Evolutionary conservation across 2,113 vertebrate species (phyloP).

Genomic region (Dissostichus mawsoni): DNA sequence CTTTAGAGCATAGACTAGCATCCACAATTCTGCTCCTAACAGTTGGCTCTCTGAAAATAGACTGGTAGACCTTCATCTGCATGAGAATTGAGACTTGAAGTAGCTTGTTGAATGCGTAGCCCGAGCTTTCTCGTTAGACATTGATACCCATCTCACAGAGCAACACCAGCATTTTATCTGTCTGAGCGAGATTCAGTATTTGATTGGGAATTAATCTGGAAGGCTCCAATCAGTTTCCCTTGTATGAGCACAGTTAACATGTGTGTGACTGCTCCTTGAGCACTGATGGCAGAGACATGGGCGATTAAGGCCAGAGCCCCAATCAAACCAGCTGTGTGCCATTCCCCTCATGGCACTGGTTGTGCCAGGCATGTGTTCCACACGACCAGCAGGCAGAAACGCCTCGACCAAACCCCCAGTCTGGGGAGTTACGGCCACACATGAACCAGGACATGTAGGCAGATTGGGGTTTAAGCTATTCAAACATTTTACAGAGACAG

Average conservation of each 20-base stretch:
- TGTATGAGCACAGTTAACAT: constrained; percentile 72
- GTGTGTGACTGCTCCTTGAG: constrained; percentile 75
- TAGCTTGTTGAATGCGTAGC: constrained; percentile 40
- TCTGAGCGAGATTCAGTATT: constrained; percentile 60
- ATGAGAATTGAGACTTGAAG: constrained; percentile 40
- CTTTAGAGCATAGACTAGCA: constrained; percentile 23
- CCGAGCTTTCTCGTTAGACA: constrained; percentile 53
- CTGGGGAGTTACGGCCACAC: constrained; percentile 71
- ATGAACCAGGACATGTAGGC: constrained; percentile 68
- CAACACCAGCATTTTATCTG: constrained; percentile 63
- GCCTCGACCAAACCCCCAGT: constrained; percentile 57
- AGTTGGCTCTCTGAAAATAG: constrained; percentile 59
- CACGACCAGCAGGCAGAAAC: constrained; percentile 49
- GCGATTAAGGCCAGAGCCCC: constrained; percentile 71
- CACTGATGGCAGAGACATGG: constrained; percentile 72
- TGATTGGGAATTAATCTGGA: constrained; percentile 76
- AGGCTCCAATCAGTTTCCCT: constrained; percentile 79
- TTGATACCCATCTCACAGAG: constrained; percentile 55
- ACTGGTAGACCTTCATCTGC: constrained; percentile 36
- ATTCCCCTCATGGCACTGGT: constrained; percentile 50
- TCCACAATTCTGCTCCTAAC: constrained; percentile 19
- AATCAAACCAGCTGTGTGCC: constrained; percentile 80
- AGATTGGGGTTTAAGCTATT: constrained; percentile 69
- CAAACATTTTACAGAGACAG: constrained; percentile 70
- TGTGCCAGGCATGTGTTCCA: constrained; percentile 75